Base-by-base conservation (phyloP, 2,113 vertebrate genomes). In the Pelvicachromis taeniatus region DNA sequence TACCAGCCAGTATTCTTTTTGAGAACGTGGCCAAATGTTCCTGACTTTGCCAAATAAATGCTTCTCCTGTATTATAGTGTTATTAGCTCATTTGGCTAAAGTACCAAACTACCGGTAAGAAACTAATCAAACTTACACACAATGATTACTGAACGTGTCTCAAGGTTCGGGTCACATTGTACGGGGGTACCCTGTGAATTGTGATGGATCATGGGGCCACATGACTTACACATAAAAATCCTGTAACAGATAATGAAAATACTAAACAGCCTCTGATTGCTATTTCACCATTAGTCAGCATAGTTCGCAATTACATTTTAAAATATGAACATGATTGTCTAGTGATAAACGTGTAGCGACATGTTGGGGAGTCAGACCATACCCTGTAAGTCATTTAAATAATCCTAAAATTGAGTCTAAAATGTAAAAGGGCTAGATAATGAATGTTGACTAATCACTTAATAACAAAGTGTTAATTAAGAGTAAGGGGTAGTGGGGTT, bases 1-100 rank as follows among this genome's bases (percentile, higher is more conserved):
- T 53, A 81, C 70, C 86, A 84, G 58, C 73, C 56, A 70, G 38
- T 31, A 40, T 55, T 86, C 68, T 80, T 17, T 81, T 9, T 1
- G 17, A 42, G 45, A 31, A 65, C 52, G 70, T 42, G 83, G 35
- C 68, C 70, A 61, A 85, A 56, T 80, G 58, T 29, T 9, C 9
- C 42, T 10, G 16, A 17, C 42, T 31, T 48, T 29, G 0, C 42
- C 26, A 3, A 31, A 75, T 50, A 75, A 70, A 50, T 0, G 26
- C 42, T 50, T 29, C 68, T 4, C 26, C 23, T 50, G 4, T 13
- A 31, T 75, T 73, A 73, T 3, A 29, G 23, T 73, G 14, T 29
- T 11, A 73, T 73, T 48, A 7, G 42, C 42, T 73, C 68, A 48
- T 73, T 29, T 1, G 14, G 14, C 14, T 17, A 45, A 48, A 29